Evolutionary conservation across 2,113 vertebrate species (phyloP), one percentile per base, ranked within the genome.

Genomic region (Sarotherodon lohbergeri): DNA sequence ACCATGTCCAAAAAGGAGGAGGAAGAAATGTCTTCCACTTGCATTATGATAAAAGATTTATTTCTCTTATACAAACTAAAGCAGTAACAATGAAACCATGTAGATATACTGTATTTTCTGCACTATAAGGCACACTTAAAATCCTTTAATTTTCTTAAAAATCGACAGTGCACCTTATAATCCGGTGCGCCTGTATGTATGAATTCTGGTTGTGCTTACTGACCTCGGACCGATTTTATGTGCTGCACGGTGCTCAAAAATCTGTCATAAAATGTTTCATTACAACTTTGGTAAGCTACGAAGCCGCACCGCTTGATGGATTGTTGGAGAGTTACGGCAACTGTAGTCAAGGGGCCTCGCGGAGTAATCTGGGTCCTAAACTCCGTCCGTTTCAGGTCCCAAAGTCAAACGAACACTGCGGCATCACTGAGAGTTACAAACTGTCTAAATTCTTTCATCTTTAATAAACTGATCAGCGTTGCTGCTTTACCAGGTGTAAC

Each of bases 301-400:
- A 2, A 52, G 48, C 8, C 1, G 0, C 48, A 50, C 16, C 7
- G 16, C 48, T 50, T 50, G 48, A 50, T 17, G 48, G 16, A 50
- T 50, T 50, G 16, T 50, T 4, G 4, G 48, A 50, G 16, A 17
- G 16, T 50, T 17, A 19, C 0, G 4, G 4, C 17, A 9, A 52
- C 48, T 19, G 48, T 9, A 52, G 48, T 52, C 48, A 50, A 52
- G 17, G 7, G 4, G 17, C 48, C 4, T 50, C 0, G 4, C 2
- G 1, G 48, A 52, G 17, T 2, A 9, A 52, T 52, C 48, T 52
- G 17, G 48, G 48, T 52, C 48, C 17, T 19, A 52, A 52, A 52
- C 48, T 52, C 48, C 0, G 48, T 52, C 48, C 5, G 1, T 0
- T 52, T 52, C 48, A 19, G 7, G 17, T 19, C 48, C 48, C 7